Evolutionary conservation across 1,140 invertebrate genomes (phyloP).

Genomic region (Archivesica marissinica): DNA sequence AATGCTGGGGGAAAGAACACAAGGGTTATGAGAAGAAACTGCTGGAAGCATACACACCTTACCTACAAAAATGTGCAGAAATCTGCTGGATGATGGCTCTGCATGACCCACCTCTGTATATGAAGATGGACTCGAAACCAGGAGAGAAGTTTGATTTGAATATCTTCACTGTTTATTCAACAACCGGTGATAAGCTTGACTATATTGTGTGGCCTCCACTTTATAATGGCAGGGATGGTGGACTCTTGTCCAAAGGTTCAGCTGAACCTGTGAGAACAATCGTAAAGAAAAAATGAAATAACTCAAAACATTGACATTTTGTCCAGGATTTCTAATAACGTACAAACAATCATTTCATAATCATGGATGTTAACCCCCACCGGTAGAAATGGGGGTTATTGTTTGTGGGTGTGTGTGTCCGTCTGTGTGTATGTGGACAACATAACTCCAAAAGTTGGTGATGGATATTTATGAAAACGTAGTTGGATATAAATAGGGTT

Average conservation of each 20-base stretch:
- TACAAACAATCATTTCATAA: no score
- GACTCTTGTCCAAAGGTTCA: constrained; percentile 23
- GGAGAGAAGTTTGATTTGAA: neutral
- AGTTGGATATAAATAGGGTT: no score
- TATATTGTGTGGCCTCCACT: constrained; percentile 55
- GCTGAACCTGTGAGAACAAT: constrained; percentile 8
- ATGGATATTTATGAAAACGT: no score
- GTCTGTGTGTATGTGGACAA: no score
- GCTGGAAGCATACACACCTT: constrained; percentile 10
- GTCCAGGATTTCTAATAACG: no score
- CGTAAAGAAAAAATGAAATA: no score
- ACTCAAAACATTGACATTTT: no score
- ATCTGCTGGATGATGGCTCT: constrained; percentile 50
- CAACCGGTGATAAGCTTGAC: neutral
- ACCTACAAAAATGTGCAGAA: constrained; percentile 31
- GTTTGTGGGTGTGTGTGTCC: no score
- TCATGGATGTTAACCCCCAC: no score
- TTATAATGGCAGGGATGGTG: neutral
- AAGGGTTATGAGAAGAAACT: constrained; percentile 2
- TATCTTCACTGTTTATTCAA: neutral
- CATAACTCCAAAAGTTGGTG: no score
- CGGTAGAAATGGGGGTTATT: no score
- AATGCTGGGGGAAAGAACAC: neutral
- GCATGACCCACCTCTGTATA: constrained; percentile 30
- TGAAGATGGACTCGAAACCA: neutral